Evolutionary conservation across 2,113 vertebrate species (phyloP), one percentile per base, ranked within the genome.

Genomic region (Tinamus guttatus): DNA sequence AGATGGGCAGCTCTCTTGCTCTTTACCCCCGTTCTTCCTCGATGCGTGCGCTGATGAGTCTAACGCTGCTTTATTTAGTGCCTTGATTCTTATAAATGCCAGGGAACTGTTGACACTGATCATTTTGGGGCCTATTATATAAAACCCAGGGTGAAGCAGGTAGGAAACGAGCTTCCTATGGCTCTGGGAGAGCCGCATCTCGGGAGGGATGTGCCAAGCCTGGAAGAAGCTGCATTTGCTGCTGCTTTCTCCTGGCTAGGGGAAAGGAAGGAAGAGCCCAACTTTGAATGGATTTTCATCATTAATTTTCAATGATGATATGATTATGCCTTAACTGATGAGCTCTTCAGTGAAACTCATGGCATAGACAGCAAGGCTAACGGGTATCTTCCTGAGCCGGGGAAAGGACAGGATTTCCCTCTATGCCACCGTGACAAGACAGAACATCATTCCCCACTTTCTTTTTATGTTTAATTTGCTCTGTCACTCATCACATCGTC

Each of bases 241-340:
- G 76, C 52, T 96, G 83, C 75, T 95, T 95, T 87, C 64, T 16
- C 21, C n/a, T 36, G 65, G 78, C 95, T 97, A 70, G 85, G 81
- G 90, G 52, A 94, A 97, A 91, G 85, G 81, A 87, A 85, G 82
- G 76, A 96, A 88, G n/a, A 70, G n/a, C 47, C 43, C 43, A 90
- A 60, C 74, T 70, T 94, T 70, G 85, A 83, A 62, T 60, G 28
- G 2, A 20, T 87, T 83, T 82, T 95, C 11, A 2, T 64, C 71
- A 89, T 96, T 93, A 82, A 81, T 94, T 94, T 95, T 92, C 90
- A 87, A 75, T 94, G 91, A 94, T 91, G 70, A 90, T 93, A 85
- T 81, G 87, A 87, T 94, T 90, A 90, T 76, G 47, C 74, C 90
- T 77, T 95, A 94, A 94, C 90, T 95, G 93, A 95, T 95, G 95